Base-by-base conservation (phyloP, 2,113 vertebrate genomes). In the Nestor notabilis region DNA sequence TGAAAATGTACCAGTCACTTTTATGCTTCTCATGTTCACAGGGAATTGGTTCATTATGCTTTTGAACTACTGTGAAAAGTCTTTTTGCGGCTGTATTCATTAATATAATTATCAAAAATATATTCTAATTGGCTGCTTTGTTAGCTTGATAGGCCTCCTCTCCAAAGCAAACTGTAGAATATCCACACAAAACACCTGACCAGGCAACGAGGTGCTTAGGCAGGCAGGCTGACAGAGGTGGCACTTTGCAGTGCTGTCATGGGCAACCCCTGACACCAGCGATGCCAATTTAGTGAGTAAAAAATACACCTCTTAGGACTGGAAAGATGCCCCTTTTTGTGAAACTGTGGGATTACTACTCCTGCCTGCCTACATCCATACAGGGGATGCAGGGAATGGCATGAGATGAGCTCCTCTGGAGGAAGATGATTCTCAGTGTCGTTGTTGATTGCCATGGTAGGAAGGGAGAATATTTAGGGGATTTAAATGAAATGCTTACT, bases 271-370 rank as follows among this genome's bases (percentile, higher is more conserved):
- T 47, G 50, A 80, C 49, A 55, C 5, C 17, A 41, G 19, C 33
- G 53, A 7, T 37, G 35, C 2, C 3, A 33, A 10, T 85, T 31
- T 28, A 50, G 33, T 29, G 33, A 46, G 33, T 13, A 8, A 5
- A 5, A 17, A 56, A 37, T 1, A 0, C 24, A 44, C 5, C 20
- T 68, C n/a, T 5, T 23, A 68, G 49, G 37, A 24, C 13, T 83
- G 44, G 44, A 61, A 86, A 84, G 18, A 24, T 84, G 17, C 35
- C 52, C 12, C 13, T 47, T 60, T 60, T 37, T 71, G 50, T 39
- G 43, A 81, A 68, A 39, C 9, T 12, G 15, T 1, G 4, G 31
- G 31, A 66, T 77, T 66, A 17, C 88, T 56, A 17, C 11, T 53
- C 28, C 12, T 72, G 35, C 31, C 33, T 74, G 23, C 24, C 33